phyloP scores from a whole-genome alignment of 2,113 vertebrate genomes.

The Petrocephalus microphthalmus region DNA sequence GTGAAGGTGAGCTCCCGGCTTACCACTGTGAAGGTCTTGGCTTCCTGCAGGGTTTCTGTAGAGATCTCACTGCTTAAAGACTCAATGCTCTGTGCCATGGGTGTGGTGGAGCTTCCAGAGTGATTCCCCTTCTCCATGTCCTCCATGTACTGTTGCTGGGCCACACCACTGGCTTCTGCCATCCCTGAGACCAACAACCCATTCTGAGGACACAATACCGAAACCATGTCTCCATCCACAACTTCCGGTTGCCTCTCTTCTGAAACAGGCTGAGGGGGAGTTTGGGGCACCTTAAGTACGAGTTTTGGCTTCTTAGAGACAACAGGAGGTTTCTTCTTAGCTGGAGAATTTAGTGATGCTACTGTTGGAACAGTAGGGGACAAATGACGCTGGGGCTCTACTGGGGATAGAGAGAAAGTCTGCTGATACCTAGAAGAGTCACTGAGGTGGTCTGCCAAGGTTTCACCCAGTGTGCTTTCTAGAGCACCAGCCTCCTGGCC shows the following conservation, averaged over 20 bases:
- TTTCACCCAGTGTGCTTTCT: not conserved
- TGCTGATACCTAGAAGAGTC: not conserved
- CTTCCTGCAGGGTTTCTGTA: conserved; percentile 42
- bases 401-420: not conserved
- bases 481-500: conserved; percentile 37
- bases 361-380: conserved; percentile 34
- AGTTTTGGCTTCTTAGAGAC: conserved; percentile 88
- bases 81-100: conserved; percentile 54
- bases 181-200: not conserved
- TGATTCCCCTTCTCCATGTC: conserved; percentile 43
- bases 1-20: conserved; percentile 42
- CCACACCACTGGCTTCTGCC: conserved; percentile 38
- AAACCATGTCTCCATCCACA: not conserved
- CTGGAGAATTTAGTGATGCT: conserved; percentile 45
- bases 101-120: conserved; percentile 47
- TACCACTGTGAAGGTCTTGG: not conserved
- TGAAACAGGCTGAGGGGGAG: conserved; percentile 21
- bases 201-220: conserved; percentile 19
- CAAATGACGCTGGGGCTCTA: conserved; percentile 26
- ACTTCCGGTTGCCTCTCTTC: conserved; percentile 19
- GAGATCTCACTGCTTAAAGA: conserved; percentile 42
- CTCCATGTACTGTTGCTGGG: conserved; percentile 22
- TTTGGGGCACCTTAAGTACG: conserved; percentile 61
- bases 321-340: conserved; percentile 79
- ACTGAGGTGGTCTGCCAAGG: not conserved